These are phyloP conservation scores for Lanius ludovicianus DNA, from an alignment of 2,113 vertebrate species.

Conservation along the genomic window DNA sequence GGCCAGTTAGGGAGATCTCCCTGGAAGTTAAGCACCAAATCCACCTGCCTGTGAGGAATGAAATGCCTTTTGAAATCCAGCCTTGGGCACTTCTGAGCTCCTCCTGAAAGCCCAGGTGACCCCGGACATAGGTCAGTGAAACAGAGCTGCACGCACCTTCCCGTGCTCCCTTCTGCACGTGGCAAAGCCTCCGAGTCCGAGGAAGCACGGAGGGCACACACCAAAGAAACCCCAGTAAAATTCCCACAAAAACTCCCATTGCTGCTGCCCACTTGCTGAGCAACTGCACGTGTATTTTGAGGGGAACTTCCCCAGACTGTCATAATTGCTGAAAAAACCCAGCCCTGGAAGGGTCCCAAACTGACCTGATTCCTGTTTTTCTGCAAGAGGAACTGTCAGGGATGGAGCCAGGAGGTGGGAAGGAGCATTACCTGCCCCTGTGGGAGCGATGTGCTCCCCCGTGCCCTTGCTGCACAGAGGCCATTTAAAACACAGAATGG, in stretches of 20 bases:
- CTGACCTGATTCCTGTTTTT: not conserved
- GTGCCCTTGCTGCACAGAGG: not conserved
- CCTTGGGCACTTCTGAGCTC: not conserved
- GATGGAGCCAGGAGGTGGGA: not conserved
- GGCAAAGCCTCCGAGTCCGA: fast-evolving
- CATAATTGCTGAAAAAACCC: not conserved
- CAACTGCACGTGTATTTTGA: not conserved
- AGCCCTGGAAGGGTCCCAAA: not conserved
- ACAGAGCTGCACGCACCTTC: not conserved
- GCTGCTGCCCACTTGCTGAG: not conserved
- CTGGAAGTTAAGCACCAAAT: not conserved
- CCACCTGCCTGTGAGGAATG: not conserved
- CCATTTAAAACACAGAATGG: not conserved
- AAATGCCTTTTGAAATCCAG: not conserved
- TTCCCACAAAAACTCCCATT: not conserved
- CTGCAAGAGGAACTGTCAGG: not conserved
- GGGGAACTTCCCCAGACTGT: not conserved
- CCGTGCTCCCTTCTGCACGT: fast-evolving
- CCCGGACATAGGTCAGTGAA: not conserved
- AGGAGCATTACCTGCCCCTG: not conserved
- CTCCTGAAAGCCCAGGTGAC: not conserved
- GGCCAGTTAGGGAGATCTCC: not conserved
- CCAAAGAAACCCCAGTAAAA: not conserved
- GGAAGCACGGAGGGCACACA: not conserved
- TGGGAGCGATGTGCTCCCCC: not conserved